These are phyloP conservation scores for Pterostichus madidus DNA, from an alignment of 2,888 invertebrate genomes.

Conservation along the genomic window DNA sequence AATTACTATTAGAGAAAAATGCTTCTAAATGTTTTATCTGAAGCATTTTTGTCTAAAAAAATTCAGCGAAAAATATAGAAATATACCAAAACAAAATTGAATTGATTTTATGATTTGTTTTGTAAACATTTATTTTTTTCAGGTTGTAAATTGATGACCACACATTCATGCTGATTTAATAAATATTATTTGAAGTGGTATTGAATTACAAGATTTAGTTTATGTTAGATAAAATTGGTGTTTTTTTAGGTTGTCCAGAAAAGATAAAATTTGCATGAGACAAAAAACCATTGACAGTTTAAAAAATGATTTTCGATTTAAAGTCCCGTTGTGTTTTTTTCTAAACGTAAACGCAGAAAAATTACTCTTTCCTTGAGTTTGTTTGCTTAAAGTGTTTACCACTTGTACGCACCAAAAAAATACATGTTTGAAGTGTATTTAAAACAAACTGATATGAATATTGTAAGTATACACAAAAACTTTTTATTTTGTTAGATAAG, in stretches of 20 bases:
- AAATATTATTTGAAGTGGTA: too few relatives aligned
- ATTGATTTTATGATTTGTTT: too few relatives aligned
- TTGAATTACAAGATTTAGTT: not conserved
- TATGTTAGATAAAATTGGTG: not conserved
- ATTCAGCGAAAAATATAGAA: too few relatives aligned
- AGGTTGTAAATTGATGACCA: too few relatives aligned
- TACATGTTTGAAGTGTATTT: slow-evolving; percentile 25
- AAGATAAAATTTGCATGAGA: slow-evolving; percentile 3
- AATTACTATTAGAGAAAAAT: too few relatives aligned
- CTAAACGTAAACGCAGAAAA: not conserved
- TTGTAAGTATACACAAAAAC: slow-evolving; percentile 16
- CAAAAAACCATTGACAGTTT: slow-evolving; percentile 2
- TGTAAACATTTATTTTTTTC: too few relatives aligned
- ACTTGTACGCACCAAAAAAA: slow-evolving; percentile 11
- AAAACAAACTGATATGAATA: slow-evolving; percentile 41
- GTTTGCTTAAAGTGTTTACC: slow-evolving; percentile 21
- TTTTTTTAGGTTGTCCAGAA: not conserved
- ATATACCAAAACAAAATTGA: too few relatives aligned
- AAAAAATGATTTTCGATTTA: not conserved
- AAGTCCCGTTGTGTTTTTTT: not conserved
- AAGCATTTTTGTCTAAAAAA: too few relatives aligned
- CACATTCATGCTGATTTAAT: too few relatives aligned
- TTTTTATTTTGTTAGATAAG: slow-evolving; percentile 25
- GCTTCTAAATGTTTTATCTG: too few relatives aligned
- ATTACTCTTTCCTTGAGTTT: slow-evolving; percentile 31